These are phyloP conservation scores for Nemoura dubitans DNA, from an alignment of 2,888 invertebrate genomes.

Conservation along the genomic window DNA sequence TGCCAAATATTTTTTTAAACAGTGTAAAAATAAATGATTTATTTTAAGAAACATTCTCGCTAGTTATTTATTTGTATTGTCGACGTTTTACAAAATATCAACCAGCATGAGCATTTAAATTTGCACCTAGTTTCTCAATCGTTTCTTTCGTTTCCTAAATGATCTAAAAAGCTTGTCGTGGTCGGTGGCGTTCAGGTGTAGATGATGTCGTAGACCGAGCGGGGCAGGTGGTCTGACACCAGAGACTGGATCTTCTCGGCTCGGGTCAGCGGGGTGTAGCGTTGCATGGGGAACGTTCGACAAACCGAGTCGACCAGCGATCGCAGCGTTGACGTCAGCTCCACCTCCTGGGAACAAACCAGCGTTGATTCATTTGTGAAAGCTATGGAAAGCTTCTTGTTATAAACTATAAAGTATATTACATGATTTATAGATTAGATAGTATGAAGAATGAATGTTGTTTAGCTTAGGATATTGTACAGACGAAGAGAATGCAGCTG, in stretches of 20 bases:
- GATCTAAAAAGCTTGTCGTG: not conserved
- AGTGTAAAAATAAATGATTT: too few relatives aligned
- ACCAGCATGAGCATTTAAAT: not conserved
- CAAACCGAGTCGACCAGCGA: slow-evolving; percentile 80
- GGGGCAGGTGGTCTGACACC: slow-evolving; percentile 82
- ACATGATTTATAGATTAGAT: too few relatives aligned
- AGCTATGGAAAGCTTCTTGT: too few relatives aligned
- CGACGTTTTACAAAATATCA: not conserved
- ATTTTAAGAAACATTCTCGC: too few relatives aligned
- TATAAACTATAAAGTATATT: too few relatives aligned
- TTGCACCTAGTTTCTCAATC: not conserved
- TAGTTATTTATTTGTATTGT: too few relatives aligned
- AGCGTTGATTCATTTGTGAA: too few relatives aligned
- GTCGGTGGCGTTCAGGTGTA: slow-evolving; percentile 60
- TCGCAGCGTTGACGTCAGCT: slow-evolving; percentile 78
- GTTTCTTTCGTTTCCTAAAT: not conserved
- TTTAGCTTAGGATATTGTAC: too few relatives aligned
- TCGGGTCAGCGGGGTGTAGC: slow-evolving; percentile 84
- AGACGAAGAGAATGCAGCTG: too few relatives aligned
- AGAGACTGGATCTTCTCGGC: slow-evolving; percentile 82
- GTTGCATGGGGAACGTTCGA: slow-evolving; percentile 82
- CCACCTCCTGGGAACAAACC: slow-evolving; percentile 68
- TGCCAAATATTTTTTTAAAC: too few relatives aligned
- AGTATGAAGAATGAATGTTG: too few relatives aligned
- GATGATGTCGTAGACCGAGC: slow-evolving; percentile 81